These are phyloP conservation scores for Phytoseiulus persimilis DNA, from an alignment of 2,888 invertebrate species.

Conservation along the genomic window DNA sequence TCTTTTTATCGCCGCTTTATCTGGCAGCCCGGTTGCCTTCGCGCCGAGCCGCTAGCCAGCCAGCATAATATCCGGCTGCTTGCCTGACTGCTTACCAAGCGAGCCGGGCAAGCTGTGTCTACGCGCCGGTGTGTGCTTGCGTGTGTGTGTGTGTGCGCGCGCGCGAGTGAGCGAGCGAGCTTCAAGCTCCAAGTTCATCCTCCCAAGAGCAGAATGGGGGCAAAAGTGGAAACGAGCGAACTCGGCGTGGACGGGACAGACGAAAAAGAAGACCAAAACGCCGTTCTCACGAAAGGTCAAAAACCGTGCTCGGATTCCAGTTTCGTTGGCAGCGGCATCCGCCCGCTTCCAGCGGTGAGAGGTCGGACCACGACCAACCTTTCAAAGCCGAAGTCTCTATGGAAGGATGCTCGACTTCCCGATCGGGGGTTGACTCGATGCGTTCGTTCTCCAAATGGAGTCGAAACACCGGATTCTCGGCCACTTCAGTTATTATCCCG, in stretches of 20 bases:
- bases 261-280: background rate
- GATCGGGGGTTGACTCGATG: too few relatives aligned
- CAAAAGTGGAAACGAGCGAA: background rate
- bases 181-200: background rate
- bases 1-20: constrained; percentile 38
- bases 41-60: background rate
- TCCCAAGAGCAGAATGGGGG: background rate
- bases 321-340: background rate
- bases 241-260: background rate
- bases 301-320: background rate
- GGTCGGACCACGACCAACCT: too few relatives aligned
- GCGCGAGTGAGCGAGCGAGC: background rate
- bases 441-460: too few relatives aligned
- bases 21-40: background rate
- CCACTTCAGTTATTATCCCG: too few relatives aligned
- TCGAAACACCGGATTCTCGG: too few relatives aligned
- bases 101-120: background rate
- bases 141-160: background rate
- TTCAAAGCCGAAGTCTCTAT: too few relatives aligned
- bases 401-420: too few relatives aligned
- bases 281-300: background rate
- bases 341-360: too few relatives aligned
- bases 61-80: background rate
- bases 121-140: background rate
- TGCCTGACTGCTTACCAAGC: background rate